These are phyloP conservation scores for Phanerotoma sp. DNA, from an alignment of 2,888 invertebrate genomes.

Conservation along the genomic window DNA sequence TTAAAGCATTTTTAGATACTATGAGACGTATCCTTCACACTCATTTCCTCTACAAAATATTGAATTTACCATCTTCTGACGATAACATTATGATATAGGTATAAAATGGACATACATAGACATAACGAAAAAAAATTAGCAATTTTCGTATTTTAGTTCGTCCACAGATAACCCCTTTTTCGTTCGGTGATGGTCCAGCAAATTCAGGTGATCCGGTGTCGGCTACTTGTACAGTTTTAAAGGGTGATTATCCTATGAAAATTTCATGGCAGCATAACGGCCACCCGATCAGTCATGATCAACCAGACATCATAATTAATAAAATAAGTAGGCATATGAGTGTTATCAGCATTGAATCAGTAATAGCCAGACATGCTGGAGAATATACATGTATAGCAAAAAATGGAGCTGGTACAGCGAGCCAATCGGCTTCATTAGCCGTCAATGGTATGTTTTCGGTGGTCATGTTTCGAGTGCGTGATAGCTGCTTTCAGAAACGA, in stretches of 20 bases:
- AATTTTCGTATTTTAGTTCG: constrained; percentile 55
- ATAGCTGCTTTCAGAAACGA: no score
- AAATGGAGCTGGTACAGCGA: constrained; percentile 69
- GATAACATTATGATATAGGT: no score
- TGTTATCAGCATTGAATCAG: constrained; percentile 57
- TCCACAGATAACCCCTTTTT: constrained; percentile 73
- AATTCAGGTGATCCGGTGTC: constrained; percentile 66
- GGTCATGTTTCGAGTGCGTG: no score
- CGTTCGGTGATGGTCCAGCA: constrained; percentile 69
- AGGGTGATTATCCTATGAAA: constrained; percentile 71
- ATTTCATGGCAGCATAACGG: constrained; percentile 73
- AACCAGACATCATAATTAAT: constrained; percentile 37
- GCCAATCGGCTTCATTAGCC: constrained; percentile 66
- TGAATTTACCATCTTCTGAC: constrained; percentile 57
- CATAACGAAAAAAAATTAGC: no score
- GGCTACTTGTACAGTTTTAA: constrained; percentile 63
- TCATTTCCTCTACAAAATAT: neutral
- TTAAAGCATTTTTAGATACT: neutral
- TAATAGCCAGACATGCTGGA: constrained; percentile 57
- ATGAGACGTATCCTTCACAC: constrained; percentile 12
- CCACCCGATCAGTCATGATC: constrained; percentile 53
- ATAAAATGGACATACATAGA: no score
- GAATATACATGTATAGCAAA: constrained; percentile 63
- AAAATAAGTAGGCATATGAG: constrained; percentile 56
- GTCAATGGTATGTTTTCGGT: constrained; percentile 53